Evolutionary conservation across 2,113 vertebrate species (phyloP).

Genomic region (Urocolius indicus): DNA sequence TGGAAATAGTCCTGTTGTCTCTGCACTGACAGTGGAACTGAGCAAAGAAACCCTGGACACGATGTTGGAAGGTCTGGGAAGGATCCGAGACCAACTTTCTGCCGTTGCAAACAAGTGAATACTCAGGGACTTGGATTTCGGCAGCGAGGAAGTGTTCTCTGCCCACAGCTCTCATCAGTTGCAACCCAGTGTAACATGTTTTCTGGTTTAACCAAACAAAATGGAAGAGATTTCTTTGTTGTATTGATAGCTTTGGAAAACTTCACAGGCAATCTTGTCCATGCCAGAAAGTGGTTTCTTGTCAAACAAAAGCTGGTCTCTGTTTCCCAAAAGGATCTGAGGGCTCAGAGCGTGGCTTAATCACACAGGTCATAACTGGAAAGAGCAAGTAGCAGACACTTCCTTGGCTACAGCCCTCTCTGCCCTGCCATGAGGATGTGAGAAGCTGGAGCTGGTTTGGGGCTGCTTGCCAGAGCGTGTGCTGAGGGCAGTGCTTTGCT

Average conservation of each 20-base stretch:
- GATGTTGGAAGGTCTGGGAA: slow-evolving; percentile 92
- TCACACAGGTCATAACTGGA: neutral
- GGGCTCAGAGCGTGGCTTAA: neutral
- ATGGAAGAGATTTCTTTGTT: neutral
- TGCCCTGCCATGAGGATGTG: neutral
- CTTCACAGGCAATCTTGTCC: neutral
- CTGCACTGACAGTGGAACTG: slow-evolving; percentile 89
- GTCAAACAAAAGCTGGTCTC: neutral
- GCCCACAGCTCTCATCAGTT: neutral
- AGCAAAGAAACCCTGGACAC: slow-evolving; percentile 94
- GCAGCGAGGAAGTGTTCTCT: neutral
- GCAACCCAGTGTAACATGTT: neutral
- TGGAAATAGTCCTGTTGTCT: slow-evolving; percentile 70
- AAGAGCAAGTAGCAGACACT: neutral
- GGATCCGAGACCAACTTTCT: slow-evolving; percentile 91
- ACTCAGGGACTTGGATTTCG: neutral
- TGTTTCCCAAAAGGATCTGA: neutral
- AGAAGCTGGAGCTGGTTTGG: neutral
- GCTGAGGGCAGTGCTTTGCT: neutral
- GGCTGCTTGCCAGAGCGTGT: neutral
- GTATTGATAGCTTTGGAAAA: slow-evolving; percentile 4
- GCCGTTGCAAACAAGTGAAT: slow-evolving; percentile 86
- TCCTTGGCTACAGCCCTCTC: neutral
- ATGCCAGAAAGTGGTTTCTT: neutral
- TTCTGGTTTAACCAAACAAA: neutral